A percentile compares a stretch with the other conserved stretches of the same genome.
phyloP scores from a whole-genome alignment of 2,797 vertebrate genomes.

The Centropyge bicolor region DNA sequence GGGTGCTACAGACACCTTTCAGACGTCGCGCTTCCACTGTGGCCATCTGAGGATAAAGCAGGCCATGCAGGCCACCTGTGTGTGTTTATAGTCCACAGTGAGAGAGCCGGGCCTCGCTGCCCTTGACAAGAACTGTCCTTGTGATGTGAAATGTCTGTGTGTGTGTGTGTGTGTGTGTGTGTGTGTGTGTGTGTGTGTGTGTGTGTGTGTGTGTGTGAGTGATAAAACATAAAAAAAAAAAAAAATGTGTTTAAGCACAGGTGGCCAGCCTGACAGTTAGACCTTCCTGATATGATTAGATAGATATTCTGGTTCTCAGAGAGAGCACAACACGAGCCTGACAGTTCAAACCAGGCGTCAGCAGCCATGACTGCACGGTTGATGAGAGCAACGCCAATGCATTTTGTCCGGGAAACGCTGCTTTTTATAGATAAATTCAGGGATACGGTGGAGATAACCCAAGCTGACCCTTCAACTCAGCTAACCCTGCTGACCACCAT shows the following conservation, averaged over 20 bases:
- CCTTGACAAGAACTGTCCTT: constrained; percentile 68
- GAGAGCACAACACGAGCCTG: constrained; percentile 15
- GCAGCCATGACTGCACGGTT: constrained; percentile 17
- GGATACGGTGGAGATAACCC: not conserved
- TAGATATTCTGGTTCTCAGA: constrained; percentile 52
- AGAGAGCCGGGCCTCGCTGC: constrained; percentile 58
- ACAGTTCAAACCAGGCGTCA: constrained; percentile 28
- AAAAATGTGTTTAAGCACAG: constrained; percentile 58
- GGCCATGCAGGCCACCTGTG: constrained; percentile 62
- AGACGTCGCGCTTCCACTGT: constrained; percentile 30
- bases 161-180: constrained; percentile 52
- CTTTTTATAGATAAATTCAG: constrained; percentile 18
- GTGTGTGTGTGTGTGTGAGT: constrained; percentile 46
- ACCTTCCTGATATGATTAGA: constrained; percentile 67
- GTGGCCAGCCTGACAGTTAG: constrained; percentile 70
- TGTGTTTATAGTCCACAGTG: constrained; percentile 74
- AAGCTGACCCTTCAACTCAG: not conserved
- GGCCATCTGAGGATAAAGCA: constrained; percentile 46
- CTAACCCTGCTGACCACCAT: not conserved
- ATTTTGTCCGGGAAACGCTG: constrained; percentile 19
- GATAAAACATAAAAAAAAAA: constrained; percentile 45
- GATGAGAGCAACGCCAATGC: not conserved
- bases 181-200: constrained; percentile 52
- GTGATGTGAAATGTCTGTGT: constrained; percentile 61
- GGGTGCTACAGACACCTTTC: constrained; percentile 55